Percentiles rank a stretch among this genome's conserved stretches.
Conservation (phyloP, 2,797 vertebrate genomes). For the Malurus leucopterus region DNA sequence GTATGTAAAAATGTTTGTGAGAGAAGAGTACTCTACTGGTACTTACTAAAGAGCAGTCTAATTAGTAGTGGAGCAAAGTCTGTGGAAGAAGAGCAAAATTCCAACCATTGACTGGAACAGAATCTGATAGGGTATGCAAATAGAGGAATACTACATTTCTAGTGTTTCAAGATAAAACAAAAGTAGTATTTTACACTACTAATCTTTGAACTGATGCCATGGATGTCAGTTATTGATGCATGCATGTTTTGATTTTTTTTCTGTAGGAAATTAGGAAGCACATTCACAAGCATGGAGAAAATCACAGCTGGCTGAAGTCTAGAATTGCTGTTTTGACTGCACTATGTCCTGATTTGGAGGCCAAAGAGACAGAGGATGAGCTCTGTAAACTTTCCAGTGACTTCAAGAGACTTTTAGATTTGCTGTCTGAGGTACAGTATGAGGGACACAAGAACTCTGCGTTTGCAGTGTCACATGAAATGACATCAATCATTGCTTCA, state of each 20-base stretch:
- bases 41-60: neutral
- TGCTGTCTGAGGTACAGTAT: constrained; percentile 80
- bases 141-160: neutral
- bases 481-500: neutral
- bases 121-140: neutral
- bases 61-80: neutral
- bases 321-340: constrained; percentile 78
- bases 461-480: neutral
- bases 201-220: neutral
- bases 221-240: neutral
- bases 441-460: neutral
- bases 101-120: neutral
- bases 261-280: constrained; percentile 77
- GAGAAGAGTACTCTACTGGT: neutral
- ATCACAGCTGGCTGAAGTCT: constrained; percentile 84
- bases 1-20: neutral
- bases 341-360: constrained; percentile 82
- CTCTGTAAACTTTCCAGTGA: constrained; percentile 81
- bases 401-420: constrained; percentile 76
- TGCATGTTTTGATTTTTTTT: neutral
- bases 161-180: neutral
- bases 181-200: neutral
- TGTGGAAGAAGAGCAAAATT: neutral
- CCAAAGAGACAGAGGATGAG: constrained; percentile 78
- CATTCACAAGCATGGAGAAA: constrained; percentile 75